Conservation (phyloP, 1,140 invertebrate genomes). For the Dinothrombium tinctorium region DNA sequence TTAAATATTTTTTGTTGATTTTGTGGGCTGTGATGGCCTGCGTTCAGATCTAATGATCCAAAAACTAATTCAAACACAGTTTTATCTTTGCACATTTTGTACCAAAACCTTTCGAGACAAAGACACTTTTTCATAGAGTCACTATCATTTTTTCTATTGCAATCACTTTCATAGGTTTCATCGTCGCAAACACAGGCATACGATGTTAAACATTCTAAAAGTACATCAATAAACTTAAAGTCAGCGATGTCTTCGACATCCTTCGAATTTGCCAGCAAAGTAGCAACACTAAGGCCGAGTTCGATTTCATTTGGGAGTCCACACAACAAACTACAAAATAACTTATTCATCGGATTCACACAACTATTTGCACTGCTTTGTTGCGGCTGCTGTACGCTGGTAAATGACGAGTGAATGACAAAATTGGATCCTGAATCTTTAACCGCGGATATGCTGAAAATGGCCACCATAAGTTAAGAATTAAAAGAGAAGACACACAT, state of each 20-base stretch:
- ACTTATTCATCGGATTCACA: constrained; percentile 22
- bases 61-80: constrained; percentile 5
- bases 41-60: not conserved
- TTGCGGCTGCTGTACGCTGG: too few relatives aligned
- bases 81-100: not conserved
- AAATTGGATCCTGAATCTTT: not conserved
- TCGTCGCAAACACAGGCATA: constrained; percentile 11
- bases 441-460: not conserved
- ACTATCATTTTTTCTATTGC: too few relatives aligned
- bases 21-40: not conserved
- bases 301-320: constrained; percentile 96
- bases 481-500: not conserved
- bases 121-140: not conserved
- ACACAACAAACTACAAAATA: constrained; percentile 66
- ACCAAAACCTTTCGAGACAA: constrained; percentile 1
- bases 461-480: not conserved
- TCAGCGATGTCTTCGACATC: constrained; percentile 6
- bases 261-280: constrained; percentile 47
- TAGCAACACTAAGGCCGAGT: constrained; percentile 90
- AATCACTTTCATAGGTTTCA: not conserved
- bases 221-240: constrained; percentile 11
- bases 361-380: too few relatives aligned
- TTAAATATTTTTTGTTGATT: constrained; percentile 4
- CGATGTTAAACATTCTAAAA: constrained; percentile 7
- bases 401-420: not conserved